Conservation (phyloP, 2,113 vertebrate genomes). For the Camarhynchus parvulus region DNA sequence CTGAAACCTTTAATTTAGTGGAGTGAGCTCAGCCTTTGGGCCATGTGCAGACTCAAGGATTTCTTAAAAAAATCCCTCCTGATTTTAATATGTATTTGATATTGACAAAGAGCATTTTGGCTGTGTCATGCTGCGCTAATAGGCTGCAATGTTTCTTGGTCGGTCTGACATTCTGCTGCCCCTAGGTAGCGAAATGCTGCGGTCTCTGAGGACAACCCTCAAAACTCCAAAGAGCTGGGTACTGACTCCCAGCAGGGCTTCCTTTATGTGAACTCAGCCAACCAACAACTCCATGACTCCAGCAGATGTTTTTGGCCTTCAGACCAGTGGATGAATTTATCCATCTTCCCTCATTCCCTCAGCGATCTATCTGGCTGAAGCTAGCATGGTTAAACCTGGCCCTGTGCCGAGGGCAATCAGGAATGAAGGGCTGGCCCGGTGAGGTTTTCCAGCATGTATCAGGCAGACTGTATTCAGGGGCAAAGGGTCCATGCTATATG, state of each 20-base stretch:
- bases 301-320: constrained; percentile 72
- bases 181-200: constrained; percentile 9
- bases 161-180: constrained; percentile 46
- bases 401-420: constrained; percentile 59
- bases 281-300: constrained; percentile 73
- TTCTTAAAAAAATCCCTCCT: neutral
- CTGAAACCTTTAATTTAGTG: constrained; percentile 27
- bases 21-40: neutral
- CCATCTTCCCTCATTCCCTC: constrained; percentile 62
- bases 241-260: neutral
- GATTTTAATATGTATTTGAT: neutral
- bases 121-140: neutral
- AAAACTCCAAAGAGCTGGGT: constrained; percentile 56
- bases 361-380: constrained; percentile 36
- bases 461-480: constrained; percentile 5
- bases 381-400: constrained; percentile 66
- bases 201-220: constrained; percentile 39
- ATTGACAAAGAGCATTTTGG: neutral
- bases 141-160: neutral
- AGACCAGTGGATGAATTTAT: constrained; percentile 57
- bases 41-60: neutral
- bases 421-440: constrained; percentile 24
- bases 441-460: constrained; percentile 62
- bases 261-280: constrained; percentile 66
- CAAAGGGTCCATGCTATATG: constrained; percentile 46